Evolutionary conservation across 2,888 invertebrate genomes (phyloP).

Genomic region (Drosophila aldrichi): DNA sequence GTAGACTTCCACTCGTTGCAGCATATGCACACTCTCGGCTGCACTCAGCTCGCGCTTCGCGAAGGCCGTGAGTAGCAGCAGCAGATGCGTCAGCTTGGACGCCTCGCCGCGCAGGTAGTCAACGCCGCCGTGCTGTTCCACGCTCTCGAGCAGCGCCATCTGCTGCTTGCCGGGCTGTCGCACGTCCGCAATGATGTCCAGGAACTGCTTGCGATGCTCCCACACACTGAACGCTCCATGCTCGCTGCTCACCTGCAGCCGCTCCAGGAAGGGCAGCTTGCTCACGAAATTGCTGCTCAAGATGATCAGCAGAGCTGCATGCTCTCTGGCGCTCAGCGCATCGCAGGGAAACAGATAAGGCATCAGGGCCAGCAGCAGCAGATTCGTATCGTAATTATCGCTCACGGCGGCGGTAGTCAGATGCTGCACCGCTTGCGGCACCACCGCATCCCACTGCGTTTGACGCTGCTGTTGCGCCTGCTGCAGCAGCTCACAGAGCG

Average conservation of each 20-base stretch:
- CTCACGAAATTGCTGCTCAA: slow-evolving; percentile 66
- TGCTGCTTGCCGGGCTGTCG: slow-evolving; percentile 39
- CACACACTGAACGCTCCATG: slow-evolving; percentile 45
- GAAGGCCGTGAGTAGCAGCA: slow-evolving; percentile 74
- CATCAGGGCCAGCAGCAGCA: slow-evolving; percentile 79
- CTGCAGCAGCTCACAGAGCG: slow-evolving; percentile 86
- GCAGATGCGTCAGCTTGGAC: slow-evolving; percentile 70
- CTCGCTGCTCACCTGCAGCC: slow-evolving; percentile 39
- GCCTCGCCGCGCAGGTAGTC: slow-evolving; percentile 45
- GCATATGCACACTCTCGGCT: slow-evolving; percentile 60
- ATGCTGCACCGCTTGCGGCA: slow-evolving; percentile 85
- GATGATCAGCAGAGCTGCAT: slow-evolving; percentile 60
- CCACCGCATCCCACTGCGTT: slow-evolving; percentile 85
- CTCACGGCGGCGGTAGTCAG: slow-evolving; percentile 85
- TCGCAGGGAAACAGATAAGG: slow-evolving; percentile 75
- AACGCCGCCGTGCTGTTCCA: slow-evolving; percentile 63
- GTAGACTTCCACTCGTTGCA: slow-evolving; percentile 58
- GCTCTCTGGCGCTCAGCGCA: slow-evolving; percentile 41
- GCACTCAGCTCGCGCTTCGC: slow-evolving; percentile 60
- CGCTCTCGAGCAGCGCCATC: slow-evolving; percentile 72
- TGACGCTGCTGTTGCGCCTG: slow-evolving; percentile 83
- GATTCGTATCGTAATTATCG: slow-evolving; percentile 83
- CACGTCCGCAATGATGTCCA: slow-evolving; percentile 66
- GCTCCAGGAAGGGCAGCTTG: slow-evolving; percentile 64
- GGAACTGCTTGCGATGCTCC: slow-evolving; percentile 74